Conservation (phyloP, 2,888 invertebrate species). For the Pilophorus perplexus region DNA sequence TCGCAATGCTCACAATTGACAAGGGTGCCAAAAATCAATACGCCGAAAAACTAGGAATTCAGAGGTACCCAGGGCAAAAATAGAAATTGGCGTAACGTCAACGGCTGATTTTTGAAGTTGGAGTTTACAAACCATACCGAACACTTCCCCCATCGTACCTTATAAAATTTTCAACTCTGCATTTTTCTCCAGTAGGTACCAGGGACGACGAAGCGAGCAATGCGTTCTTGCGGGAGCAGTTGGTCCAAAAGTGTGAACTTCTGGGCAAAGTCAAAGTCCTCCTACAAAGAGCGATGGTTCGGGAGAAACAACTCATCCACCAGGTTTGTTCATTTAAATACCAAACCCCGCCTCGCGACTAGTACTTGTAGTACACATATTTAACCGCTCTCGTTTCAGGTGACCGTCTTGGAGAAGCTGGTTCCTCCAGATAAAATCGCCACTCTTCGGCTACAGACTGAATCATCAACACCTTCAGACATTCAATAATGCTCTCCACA, state of each 20-base stretch:
- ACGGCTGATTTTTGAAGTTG: too few relatives aligned
- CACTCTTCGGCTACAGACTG: constrained; percentile 26
- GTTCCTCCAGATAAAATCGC: constrained; percentile 46
- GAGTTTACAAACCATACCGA: too few relatives aligned
- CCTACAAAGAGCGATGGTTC: constrained; percentile 62
- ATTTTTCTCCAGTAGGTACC: constrained; percentile 36
- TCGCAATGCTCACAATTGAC: too few relatives aligned
- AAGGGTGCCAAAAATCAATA: too few relatives aligned
- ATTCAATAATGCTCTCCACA: too few relatives aligned
- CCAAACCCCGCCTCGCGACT: too few relatives aligned
- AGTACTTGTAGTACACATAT: too few relatives aligned
- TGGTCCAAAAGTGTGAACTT: constrained; percentile 61
- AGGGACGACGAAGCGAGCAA: constrained; percentile 53
- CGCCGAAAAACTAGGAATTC: too few relatives aligned
- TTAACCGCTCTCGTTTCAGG: constrained; percentile 35
- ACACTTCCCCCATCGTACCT: too few relatives aligned
- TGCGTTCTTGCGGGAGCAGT: constrained; percentile 58
- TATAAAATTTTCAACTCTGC: too few relatives aligned
- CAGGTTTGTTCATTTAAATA: constrained; percentile 58
- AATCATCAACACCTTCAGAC: background rate
- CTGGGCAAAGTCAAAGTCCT: constrained; percentile 64
- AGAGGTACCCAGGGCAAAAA: too few relatives aligned
- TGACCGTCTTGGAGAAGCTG: constrained; percentile 46
- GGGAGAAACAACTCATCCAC: constrained; percentile 63
- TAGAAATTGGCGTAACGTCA: too few relatives aligned